Conservation (phyloP, 30 jellyfish, hydroid and myxozoan genomes). For the Nemopilema nomurai region DNA sequence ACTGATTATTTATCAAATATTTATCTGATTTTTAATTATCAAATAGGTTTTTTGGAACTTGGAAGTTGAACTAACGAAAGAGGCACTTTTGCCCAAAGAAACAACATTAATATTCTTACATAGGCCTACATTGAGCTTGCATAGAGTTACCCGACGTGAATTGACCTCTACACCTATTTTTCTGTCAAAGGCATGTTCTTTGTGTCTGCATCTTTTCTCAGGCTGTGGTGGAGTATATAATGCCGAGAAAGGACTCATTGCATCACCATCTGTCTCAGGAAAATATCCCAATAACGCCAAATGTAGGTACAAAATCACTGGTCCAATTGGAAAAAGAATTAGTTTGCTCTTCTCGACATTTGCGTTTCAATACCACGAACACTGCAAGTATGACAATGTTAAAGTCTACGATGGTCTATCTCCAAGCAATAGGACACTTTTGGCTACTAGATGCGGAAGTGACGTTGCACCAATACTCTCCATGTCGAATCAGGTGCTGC, state of each 20-base stretch:
- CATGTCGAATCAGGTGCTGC: slow-evolving; percentile 20
- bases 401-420: slow-evolving; percentile 38
- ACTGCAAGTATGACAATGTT: slow-evolving; percentile 51
- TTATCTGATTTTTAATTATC: no score
- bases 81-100: no score
- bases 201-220: slow-evolving; percentile 4
- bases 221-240: slow-evolving; percentile 77
- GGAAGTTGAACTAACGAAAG: no score
- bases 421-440: background rate
- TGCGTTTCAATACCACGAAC: slow-evolving; percentile 30
- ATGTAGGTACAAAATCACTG: slow-evolving; percentile 53
- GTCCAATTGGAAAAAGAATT: slow-evolving; percentile 54
- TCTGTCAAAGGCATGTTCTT: no score
- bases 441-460: slow-evolving; percentile 47
- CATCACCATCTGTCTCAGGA: slow-evolving; percentile 67
- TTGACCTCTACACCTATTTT: no score
- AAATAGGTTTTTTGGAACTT: no score
- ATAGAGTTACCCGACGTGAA: no score
- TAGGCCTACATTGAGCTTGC: no score
- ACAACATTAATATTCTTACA: no score
- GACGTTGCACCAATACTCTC: slow-evolving; percentile 23
- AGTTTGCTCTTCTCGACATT: slow-evolving; percentile 27
- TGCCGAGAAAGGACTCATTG: slow-evolving; percentile 40
- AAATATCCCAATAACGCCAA: slow-evolving; percentile 49
- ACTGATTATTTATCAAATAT: no score